A percentile compares a stretch with the other conserved stretches of the same genome.
Conservation (phyloP, 2,113 vertebrate genomes). For the Chlorodrepanis virens region DNA sequence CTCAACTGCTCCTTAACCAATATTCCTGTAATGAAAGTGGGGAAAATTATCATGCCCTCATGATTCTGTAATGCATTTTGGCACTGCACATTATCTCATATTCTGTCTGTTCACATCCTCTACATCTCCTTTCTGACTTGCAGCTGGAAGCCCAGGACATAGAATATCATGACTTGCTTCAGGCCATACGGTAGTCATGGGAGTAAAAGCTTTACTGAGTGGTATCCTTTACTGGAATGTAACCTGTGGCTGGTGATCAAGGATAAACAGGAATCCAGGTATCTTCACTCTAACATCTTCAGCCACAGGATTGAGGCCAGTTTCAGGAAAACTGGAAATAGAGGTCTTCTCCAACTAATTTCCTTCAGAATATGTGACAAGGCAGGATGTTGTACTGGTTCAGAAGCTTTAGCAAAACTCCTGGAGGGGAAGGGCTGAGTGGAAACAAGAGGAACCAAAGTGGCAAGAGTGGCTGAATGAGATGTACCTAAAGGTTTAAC, state of each 20-base stretch:
- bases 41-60: neutral
- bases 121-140: neutral
- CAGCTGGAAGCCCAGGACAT: neutral
- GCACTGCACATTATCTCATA: accelerated
- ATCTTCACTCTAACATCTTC: neutral
- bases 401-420: neutral
- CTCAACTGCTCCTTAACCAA: neutral
- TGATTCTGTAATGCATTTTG: neutral
- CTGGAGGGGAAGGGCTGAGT: neutral
- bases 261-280: neutral
- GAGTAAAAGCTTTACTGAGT: neutral
- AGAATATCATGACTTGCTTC: neutral
- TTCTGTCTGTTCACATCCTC: neutral
- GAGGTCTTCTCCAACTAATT: neutral
- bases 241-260: neutral
- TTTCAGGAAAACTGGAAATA: neutral
- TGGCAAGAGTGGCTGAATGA: neutral
- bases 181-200: neutral
- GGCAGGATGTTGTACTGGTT: neutral
- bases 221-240: neutral
- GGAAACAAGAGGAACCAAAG: neutral
- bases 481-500: neutral
- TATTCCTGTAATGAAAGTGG: neutral
- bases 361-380: neutral
- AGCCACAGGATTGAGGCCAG: neutral